A percentile compares a stretch with the other conserved stretches of the same genome.
These are phyloP conservation scores for Cavia porcellus DNA, from an alignment of 2,113 vertebrate genomes.

Conservation along the genomic window DNA sequence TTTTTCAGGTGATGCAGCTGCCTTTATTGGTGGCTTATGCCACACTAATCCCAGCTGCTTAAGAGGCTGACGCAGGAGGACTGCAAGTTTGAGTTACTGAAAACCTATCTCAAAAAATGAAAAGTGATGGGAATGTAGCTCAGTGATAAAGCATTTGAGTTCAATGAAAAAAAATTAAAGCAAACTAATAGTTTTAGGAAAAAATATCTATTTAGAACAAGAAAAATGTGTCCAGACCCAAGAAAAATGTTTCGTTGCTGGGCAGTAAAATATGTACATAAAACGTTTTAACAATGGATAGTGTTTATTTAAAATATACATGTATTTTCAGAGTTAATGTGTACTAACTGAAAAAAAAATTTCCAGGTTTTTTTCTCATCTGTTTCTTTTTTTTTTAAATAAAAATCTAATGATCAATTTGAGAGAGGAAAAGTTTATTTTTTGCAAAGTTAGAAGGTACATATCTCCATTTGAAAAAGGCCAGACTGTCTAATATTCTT, in stretches of 20 bases:
- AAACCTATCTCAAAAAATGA: neutral
- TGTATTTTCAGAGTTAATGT: neutral
- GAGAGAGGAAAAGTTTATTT: constrained; percentile 10
- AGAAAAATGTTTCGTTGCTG: constrained; percentile 35
- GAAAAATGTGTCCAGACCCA: neutral
- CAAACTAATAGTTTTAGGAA: neutral
- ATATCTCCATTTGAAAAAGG: constrained; percentile 53
- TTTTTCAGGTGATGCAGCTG: neutral
- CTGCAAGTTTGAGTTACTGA: neutral
- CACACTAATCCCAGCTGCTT: neutral
- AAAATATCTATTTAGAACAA: neutral
- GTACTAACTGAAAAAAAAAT: neutral
- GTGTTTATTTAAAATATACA: constrained; percentile 47
- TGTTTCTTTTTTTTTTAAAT: constrained; percentile 53
- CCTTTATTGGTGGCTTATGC: neutral
- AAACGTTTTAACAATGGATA: constrained; percentile 3
- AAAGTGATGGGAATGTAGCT: neutral
- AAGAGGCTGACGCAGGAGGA: neutral
- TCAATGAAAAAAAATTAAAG: neutral
- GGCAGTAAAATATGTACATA: neutral
- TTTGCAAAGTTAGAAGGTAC: neutral
- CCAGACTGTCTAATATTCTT: neutral
- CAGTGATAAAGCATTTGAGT: neutral
- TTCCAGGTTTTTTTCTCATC: neutral
- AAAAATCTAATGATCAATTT: constrained; percentile 43